Percentiles rank a stretch among this genome's conserved stretches.
These are phyloP conservation scores for Hyposoter didymator DNA, from an alignment of 2,888 invertebrate species.

Conservation along the genomic window DNA sequence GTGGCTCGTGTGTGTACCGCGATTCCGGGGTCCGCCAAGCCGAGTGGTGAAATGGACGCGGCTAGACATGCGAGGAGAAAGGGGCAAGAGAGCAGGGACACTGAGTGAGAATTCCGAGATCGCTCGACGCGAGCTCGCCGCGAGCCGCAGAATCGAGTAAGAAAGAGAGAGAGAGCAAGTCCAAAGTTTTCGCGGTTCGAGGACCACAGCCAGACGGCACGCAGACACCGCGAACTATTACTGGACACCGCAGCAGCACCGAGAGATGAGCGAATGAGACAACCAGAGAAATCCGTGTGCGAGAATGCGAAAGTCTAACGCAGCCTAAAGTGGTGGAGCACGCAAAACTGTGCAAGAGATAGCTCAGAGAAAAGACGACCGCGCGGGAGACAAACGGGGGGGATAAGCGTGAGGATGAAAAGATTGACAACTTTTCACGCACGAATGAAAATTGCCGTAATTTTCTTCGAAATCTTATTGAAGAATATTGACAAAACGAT, in stretches of 20 bases:
- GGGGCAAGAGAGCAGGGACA: conserved; percentile 13
- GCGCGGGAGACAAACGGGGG: conserved; percentile 50
- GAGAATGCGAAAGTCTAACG: conserved; percentile 39
- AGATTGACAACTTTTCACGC: not conserved
- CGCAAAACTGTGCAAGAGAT: conserved; percentile 43
- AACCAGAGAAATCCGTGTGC: conserved; percentile 15
- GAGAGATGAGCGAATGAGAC: conserved; percentile 45
- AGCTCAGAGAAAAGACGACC: conserved; percentile 47
- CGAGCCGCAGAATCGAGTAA: not conserved
- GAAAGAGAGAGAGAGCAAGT: conserved; percentile 52
- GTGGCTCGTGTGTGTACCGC: conserved; percentile 27
- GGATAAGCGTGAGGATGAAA: conserved; percentile 9
- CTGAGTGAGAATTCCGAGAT: conserved; percentile 17
- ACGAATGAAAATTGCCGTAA: not conserved
- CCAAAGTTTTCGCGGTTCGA: conserved; percentile 74
- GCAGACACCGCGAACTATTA: conserved; percentile 74
- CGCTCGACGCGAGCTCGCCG: conserved; percentile 1
- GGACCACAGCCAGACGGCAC: conserved; percentile 73
- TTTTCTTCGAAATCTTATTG: not conserved
- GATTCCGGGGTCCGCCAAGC: conserved; percentile 40
- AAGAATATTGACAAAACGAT: not conserved
- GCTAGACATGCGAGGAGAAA: conserved; percentile 62
- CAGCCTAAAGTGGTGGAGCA: conserved; percentile 16
- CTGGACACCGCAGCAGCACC: conserved; percentile 67
- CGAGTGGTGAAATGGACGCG: conserved; percentile 55